Base-by-base conservation (phyloP, 1,140 invertebrate species). In the Trichogramma pretiosum region DNA sequence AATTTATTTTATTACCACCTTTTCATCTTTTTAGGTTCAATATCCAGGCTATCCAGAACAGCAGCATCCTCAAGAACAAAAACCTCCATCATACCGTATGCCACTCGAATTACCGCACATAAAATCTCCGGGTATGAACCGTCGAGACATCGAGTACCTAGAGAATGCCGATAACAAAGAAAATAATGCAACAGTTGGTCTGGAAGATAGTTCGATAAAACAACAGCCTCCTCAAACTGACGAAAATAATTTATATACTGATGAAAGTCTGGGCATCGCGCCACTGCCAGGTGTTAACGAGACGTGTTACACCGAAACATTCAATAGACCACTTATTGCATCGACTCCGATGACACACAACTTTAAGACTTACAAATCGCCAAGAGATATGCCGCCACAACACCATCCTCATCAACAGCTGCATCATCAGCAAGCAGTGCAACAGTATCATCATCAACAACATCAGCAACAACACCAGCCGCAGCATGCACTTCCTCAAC, bases 101-200 rank as follows among this genome's bases (percentile, higher is more conserved):
- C 60, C 65, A 13, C 52, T 60, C 2, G 62, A 67, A 41, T 46
- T 69, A 41, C 67, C 67, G 1, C 65, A 61, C 26, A 68, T 69
- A 16, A 69, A 69, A 37, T 69, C 67, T 5, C 65, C 67, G 0
- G 64, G 64, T 5, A 67, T 63, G 59, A 69, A 69, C 55, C 57
- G 64, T 24, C 56, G 65, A 21, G 67, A 67, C 36, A 53, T 68
- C 0, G 67, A 69, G 23, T 69, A 65, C 45, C 57, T 68, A 1
- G 65, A 68, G 36, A 64, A 56, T n/a, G 60, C 63, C 0, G 65
- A 69, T 18, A 56, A 69, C 11, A 69, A 69, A 40, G 67, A 69
- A 30, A 69, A 69, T n/a, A 56, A 63, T 9, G 55, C 62, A 5
- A 53, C 64, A n/a, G 58, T 45, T 1, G 30, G 61, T 5, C 62